Evolutionary conservation across 2,888 invertebrate genomes (phyloP).

Genomic region (Anodontia alba): DNA sequence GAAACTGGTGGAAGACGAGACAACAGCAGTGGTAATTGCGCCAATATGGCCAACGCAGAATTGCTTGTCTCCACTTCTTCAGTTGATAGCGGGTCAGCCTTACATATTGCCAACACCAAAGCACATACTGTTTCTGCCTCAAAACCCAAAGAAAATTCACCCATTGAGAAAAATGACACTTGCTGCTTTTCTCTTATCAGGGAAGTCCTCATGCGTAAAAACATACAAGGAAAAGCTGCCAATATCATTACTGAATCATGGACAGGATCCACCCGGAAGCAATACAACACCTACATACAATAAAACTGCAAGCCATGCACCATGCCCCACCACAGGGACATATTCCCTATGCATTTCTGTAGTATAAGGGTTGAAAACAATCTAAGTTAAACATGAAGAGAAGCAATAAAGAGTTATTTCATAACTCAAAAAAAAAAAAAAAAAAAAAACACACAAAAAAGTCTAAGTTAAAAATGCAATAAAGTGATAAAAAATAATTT

Average conservation of each 20-base stretch:
- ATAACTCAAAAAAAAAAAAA: too few species aligned
- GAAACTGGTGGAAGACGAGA: not conserved
- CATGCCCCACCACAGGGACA: too few species aligned
- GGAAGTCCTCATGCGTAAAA: slow-evolving; percentile 10
- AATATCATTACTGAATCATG: slow-evolving; percentile 24
- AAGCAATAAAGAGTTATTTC: too few species aligned
- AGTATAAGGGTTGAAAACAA: too few species aligned
- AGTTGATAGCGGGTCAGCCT: not conserved
- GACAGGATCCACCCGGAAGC: slow-evolving; percentile 22
- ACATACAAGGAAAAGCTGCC: not conserved
- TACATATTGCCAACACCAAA: not conserved
- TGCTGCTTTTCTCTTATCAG: slow-evolving; percentile 34
- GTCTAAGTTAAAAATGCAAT: too few species aligned
- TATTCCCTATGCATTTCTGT: too few species aligned
- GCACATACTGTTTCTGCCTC: slow-evolving; percentile 3
- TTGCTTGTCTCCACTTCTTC: not conserved
- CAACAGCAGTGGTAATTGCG: not conserved
- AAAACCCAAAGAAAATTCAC: slow-evolving; percentile 21
- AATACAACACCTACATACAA: too few species aligned
- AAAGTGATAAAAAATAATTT: too few species aligned
- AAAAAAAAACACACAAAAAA: too few species aligned
- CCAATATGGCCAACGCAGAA: slow-evolving; percentile 18
- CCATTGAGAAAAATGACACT: slow-evolving; percentile 25
- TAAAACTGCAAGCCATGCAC: too few species aligned
- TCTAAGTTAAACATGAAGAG: too few species aligned